Evolutionary conservation across 2,888 invertebrate genomes (phyloP), one percentile per base, ranked within the genome.

Genomic region (Brachypterus glaber): DNA sequence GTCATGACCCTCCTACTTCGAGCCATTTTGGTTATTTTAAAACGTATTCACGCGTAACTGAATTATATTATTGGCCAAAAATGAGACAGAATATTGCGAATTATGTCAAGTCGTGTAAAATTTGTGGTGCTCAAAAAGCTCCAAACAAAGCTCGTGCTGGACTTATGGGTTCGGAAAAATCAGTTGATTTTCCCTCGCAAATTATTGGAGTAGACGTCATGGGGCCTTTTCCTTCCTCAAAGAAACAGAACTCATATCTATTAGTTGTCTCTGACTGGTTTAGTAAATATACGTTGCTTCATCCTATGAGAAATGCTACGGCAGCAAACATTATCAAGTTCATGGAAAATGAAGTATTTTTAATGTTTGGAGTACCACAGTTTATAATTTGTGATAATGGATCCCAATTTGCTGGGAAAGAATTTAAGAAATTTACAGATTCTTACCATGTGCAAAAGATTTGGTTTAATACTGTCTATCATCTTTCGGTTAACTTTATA

Each of bases 91-190:
- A 38, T 33, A 16, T 38, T 3, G n/a, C 25, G 8, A 38, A 38
- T n/a, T 38, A 18, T 34, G 33, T 52, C 9, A 32, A 26, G 8
- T 36, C 41, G n/a, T n/a, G n/a, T n/a, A n/a, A n/a, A n/a, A n/a
- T n/a, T n/a, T n/a, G n/a, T n/a, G n/a, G n/a, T n/a, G n/a, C n/a
- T n/a, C n/a, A n/a, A n/a, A n/a, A n/a, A n/a, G n/a, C n/a, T n/a
- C n/a, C n/a, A n/a, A n/a, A n/a, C n/a, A n/a, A n/a, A n/a, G n/a
- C n/a, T n/a, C n/a, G n/a, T n/a, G n/a, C n/a, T n/a, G n/a, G n/a
- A n/a, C n/a, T n/a, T n/a, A n/a, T n/a, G n/a, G n/a, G n/a, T n/a
- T n/a, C n/a, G n/a, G n/a, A n/a, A n/a, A n/a, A n/a, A n/a, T n/a
- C n/a, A n/a, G n/a, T n/a, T n/a, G n/a, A n/a, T n/a, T n/a, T n/a